These are phyloP conservation scores for Corythaixoides concolor DNA, from an alignment of 2,113 vertebrate genomes.

Conservation along the genomic window DNA sequence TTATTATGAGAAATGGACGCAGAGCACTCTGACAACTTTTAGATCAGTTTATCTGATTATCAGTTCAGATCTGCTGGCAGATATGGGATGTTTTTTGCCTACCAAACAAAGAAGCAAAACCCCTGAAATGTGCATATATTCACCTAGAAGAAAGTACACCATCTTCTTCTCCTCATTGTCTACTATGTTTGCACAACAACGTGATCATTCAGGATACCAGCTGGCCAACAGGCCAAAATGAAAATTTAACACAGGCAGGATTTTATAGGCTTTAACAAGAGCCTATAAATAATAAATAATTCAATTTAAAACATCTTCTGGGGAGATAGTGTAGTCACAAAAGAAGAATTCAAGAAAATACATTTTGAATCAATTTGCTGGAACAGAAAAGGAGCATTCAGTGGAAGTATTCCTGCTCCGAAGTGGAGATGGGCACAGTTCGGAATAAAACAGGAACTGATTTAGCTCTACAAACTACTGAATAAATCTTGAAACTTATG, in stretches of 20 bases:
- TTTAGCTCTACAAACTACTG: neutral
- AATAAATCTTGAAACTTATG: neutral
- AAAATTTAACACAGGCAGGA: neutral
- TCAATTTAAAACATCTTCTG: slow-evolving; percentile 19
- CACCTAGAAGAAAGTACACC: neutral
- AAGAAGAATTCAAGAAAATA: neutral
- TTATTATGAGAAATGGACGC: neutral
- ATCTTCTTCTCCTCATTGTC: neutral
- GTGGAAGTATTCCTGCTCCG: neutral
- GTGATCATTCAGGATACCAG: neutral
- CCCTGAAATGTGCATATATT: neutral
- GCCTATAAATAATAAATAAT: slow-evolving; percentile 32
- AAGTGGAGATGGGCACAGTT: neutral
- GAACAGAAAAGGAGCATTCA: neutral
- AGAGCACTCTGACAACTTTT: neutral
- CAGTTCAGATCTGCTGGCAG: neutral
- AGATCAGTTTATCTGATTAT: neutral
- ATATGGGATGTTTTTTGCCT: neutral
- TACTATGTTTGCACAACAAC: neutral
- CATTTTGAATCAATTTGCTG: slow-evolving; percentile 10
- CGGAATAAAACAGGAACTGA: neutral
- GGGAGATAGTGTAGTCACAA: neutral
- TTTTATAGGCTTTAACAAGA: slow-evolving; percentile 7
- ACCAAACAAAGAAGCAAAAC: neutral
- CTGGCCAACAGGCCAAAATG: neutral